phyloP scores from a whole-genome alignment of 2,113 vertebrate genomes.

The Monarcha castaneiventris region DNA sequence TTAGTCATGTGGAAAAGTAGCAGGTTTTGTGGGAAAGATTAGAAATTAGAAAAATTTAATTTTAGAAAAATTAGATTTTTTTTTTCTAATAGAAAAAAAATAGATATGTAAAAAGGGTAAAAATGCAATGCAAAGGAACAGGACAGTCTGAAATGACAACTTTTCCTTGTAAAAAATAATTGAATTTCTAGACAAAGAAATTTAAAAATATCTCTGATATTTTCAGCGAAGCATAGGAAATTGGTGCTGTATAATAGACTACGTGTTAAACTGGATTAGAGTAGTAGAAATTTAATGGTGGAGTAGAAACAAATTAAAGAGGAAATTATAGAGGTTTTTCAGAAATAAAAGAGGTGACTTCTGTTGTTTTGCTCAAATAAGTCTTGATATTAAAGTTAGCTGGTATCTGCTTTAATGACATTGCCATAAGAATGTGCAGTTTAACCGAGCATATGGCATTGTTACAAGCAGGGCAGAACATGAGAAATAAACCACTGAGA shows the following conservation, averaged over 20 bases:
- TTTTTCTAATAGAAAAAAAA: neutral
- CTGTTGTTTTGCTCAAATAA: neutral
- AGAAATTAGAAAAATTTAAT: too few relatives aligned
- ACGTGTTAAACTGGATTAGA: neutral
- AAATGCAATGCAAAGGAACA: neutral
- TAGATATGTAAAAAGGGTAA: neutral
- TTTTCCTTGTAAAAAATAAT: neutral
- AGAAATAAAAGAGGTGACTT: neutral
- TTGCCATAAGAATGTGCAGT: neutral
- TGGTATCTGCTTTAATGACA: neutral
- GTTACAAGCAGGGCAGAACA: neutral
- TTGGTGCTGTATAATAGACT: neutral
- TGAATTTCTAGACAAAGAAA: slow-evolving; percentile 4
- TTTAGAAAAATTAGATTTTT: too few relatives aligned
- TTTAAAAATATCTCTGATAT: neutral
- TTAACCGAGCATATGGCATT: neutral
- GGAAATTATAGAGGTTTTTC: neutral
- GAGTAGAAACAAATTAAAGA: neutral
- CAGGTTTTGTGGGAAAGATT: neutral
- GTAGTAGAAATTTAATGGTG: neutral
- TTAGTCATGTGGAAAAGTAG: neutral
- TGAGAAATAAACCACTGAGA: neutral
- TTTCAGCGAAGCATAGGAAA: neutral
- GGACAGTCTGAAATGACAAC: neutral
- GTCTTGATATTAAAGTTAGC: neutral